Percentiles rank a stretch among this genome's conserved stretches.
Conservation (phyloP, 1,140 invertebrate genomes). For the Eueides isabella region DNA sequence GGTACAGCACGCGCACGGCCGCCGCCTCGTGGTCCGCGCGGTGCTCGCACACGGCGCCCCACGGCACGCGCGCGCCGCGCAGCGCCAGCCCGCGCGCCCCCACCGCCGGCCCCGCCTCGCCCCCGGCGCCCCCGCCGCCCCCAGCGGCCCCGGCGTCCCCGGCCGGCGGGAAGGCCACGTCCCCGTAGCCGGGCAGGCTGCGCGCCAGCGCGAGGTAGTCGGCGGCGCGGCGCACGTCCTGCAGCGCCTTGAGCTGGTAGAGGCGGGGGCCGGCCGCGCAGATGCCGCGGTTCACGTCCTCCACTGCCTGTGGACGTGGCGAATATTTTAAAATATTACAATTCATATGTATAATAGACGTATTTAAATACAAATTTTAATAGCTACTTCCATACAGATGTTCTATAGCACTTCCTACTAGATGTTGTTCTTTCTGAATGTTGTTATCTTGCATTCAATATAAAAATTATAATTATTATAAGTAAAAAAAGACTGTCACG, state of each 20-base stretch:
- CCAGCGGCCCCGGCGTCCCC: not conserved
- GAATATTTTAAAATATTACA: too few species aligned
- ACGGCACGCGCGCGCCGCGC: conserved; percentile 85
- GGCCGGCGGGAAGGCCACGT: conserved; percentile 97
- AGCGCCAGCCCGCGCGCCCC: conserved; percentile 84
- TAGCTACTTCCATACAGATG: too few species aligned
- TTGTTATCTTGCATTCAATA: too few species aligned
- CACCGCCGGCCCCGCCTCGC: conserved; percentile 79
- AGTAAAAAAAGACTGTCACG: too few species aligned
- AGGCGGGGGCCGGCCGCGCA: conserved; percentile 94
- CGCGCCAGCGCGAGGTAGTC: conserved; percentile 95
- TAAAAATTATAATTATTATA: too few species aligned
- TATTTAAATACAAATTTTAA: too few species aligned
- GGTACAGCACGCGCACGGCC: conserved; percentile 94
- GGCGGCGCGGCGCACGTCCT: conserved; percentile 92
- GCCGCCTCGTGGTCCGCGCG: conserved; percentile 95
- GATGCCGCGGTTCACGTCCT: conserved; percentile 96
- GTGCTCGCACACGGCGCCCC: conserved; percentile 92
- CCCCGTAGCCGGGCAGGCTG: conserved; percentile 94
- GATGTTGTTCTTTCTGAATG: too few species aligned
- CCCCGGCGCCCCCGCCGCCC: not conserved
- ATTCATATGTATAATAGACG: too few species aligned
- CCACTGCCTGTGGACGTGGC: conserved; percentile 92
- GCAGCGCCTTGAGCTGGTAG: conserved; percentile 97
- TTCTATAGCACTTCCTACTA: too few species aligned